Evolutionary conservation across 2,888 invertebrate genomes (phyloP).

Genomic region (Arrhopalites spinosus): DNA sequence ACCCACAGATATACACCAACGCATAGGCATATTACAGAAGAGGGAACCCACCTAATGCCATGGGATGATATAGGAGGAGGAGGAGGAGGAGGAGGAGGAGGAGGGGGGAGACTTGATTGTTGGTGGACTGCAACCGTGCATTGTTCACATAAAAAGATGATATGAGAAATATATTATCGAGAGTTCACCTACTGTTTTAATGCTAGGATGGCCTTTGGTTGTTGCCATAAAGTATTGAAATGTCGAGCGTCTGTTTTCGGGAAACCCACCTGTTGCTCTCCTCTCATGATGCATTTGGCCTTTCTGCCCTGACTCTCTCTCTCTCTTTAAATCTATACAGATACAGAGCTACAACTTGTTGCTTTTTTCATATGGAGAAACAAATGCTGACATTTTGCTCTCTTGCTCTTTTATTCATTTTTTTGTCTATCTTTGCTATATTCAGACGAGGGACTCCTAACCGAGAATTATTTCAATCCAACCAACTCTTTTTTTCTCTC

Average conservation of each 20-base stretch:
- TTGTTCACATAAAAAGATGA: not conserved
- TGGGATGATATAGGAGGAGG: too few species aligned
- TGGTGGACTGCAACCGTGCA: not conserved
- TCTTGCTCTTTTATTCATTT: too few species aligned
- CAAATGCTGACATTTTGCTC: too few species aligned
- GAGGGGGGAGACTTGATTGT: too few species aligned
- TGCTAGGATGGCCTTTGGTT: conserved; percentile 31
- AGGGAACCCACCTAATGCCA: too few species aligned
- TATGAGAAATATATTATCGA: not conserved
- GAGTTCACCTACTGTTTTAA: conserved; percentile 34
- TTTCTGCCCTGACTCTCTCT: not conserved
- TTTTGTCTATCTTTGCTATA: not conserved
- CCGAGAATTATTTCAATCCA: not conserved
- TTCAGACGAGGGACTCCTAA: not conserved
- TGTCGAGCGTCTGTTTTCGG: conserved; percentile 26
- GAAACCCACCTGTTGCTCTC: conserved; percentile 35
- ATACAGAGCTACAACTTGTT: too few species aligned
- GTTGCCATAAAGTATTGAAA: conserved; percentile 35
- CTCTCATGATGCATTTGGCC: too few species aligned
- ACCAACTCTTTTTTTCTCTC: too few species aligned
- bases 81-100: conserved; percentile 8
- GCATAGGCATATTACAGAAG: too few species aligned
- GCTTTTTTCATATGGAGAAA: too few species aligned
- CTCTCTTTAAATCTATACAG: not conserved
- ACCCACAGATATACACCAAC: too few species aligned